phyloP scores from a whole-genome alignment of 2,888 invertebrate species.

The Cephus sareptanus region DNA sequence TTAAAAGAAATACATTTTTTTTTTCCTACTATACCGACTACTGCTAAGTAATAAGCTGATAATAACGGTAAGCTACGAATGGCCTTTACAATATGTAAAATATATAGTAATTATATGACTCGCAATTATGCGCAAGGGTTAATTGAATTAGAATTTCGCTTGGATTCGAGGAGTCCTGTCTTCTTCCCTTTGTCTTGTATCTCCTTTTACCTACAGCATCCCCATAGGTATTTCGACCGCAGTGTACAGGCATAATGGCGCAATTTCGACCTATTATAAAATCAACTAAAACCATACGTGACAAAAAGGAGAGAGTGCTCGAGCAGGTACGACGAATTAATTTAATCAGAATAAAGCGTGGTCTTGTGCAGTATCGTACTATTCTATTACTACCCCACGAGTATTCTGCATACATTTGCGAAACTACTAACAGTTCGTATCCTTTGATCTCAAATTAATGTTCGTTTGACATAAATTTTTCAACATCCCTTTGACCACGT shows the following conservation, averaged over 20 bases:
- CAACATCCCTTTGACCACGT: too few relatives aligned
- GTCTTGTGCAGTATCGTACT: conserved; percentile 18
- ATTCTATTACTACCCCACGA: conserved; percentile 36
- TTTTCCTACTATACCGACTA: too few relatives aligned
- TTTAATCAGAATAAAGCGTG: conserved; percentile 47
- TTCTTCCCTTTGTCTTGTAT: conserved; percentile 14
- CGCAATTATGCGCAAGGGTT: conserved; percentile 52
- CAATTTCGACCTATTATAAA: conserved; percentile 52
- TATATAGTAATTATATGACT: conserved; percentile 51
- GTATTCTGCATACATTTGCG: too few relatives aligned
- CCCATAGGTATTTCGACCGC: background rate
- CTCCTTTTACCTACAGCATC: conserved; percentile 31
- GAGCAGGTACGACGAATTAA: conserved; percentile 37
- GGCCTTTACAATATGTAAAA: conserved; percentile 32
- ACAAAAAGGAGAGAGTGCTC: conserved; percentile 43
- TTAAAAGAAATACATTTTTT: too few relatives aligned
- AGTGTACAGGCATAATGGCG: conserved; percentile 39
- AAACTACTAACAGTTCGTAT: too few relatives aligned
- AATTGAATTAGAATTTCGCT: conserved; percentile 58
- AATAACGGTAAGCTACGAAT: background rate
- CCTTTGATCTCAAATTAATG: too few relatives aligned
- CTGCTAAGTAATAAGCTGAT: background rate
- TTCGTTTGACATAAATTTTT: too few relatives aligned
- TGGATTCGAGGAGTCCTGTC: conserved; percentile 29
- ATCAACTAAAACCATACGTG: conserved; percentile 55